A percentile compares a stretch with the other conserved stretches of the same genome.
These are phyloP conservation scores for Trachelus stipa DNA, from an alignment of 2,888 invertebrate species.

Conservation along the genomic window DNA sequence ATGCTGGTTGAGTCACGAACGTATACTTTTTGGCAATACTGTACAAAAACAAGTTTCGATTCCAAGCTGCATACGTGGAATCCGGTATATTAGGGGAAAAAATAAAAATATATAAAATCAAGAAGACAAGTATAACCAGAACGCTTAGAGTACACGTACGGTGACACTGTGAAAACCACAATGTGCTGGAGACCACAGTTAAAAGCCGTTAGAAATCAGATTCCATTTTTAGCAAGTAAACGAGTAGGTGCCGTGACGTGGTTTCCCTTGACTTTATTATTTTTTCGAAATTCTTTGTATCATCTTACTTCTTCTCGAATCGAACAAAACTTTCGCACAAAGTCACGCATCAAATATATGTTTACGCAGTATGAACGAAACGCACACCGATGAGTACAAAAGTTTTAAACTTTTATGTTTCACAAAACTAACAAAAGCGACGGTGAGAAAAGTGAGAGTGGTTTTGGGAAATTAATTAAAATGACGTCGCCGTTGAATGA, in stretches of 20 bases:
- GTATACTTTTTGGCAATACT: background rate
- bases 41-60: background rate
- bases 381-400: background rate
- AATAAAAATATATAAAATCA: background rate
- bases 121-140: background rate
- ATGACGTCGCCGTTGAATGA: background rate
- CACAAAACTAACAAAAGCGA: background rate
- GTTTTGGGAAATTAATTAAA: background rate
- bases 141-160: background rate
- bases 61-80: background rate
- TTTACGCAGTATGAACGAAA: background rate
- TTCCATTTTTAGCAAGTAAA: conserved; percentile 41
- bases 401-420: background rate
- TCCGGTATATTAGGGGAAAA: background rate
- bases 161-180: background rate
- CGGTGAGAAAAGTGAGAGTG: background rate
- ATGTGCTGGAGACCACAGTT: conserved; percentile 31
- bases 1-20: background rate
- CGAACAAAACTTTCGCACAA: background rate
- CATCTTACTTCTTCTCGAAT: background rate
- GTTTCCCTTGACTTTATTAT: background rate
- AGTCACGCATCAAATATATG: background rate
- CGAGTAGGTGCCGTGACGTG: background rate
- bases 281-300: background rate
- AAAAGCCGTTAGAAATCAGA: conserved; percentile 59